phyloP scores from a whole-genome alignment of 2,113 vertebrate genomes.

The Pholis gunnellus region DNA sequence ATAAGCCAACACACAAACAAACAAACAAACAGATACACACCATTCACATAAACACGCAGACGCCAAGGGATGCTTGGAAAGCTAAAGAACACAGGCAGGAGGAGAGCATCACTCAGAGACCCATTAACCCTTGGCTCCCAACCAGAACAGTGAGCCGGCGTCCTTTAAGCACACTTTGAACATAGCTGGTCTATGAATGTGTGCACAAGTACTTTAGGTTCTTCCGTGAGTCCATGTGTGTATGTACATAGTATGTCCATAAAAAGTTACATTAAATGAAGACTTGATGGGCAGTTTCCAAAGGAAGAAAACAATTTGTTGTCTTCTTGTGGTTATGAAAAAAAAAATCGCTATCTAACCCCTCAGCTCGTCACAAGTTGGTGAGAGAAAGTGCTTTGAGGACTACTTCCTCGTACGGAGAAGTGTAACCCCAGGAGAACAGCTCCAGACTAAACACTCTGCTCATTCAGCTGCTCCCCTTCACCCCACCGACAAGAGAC shows the following conservation, averaged over 20 bases:
- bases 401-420: conserved; percentile 85
- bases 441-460: conserved; percentile 94
- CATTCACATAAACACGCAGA: conserved; percentile 70
- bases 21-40: conserved; percentile 66
- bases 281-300: conserved; percentile 28
- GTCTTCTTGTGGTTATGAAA: conserved; percentile 18
- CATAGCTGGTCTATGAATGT: conserved; percentile 50
- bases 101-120: conserved; percentile 77
- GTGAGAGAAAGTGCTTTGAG: conserved; percentile 68
- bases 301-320: conserved; percentile 24
- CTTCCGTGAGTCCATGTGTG: conserved; percentile 32
- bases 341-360: conserved; percentile 40
- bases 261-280: conserved; percentile 36
- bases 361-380: conserved; percentile 41
- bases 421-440: conserved; percentile 90
- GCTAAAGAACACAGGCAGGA: conserved; percentile 62
- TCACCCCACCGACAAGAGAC: conserved; percentile 91
- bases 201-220: conserved; percentile 63
- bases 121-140: conserved; percentile 79
- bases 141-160: conserved; percentile 70
- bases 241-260: conserved; percentile 15
- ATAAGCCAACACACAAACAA: conserved; percentile 66
- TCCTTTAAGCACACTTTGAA: conserved; percentile 70
- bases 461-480: conserved; percentile 91
- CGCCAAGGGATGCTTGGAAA: conserved; percentile 61